These are phyloP conservation scores for Hyppa rectilinea DNA, from an alignment of 2,888 invertebrate genomes.

Conservation along the genomic window DNA sequence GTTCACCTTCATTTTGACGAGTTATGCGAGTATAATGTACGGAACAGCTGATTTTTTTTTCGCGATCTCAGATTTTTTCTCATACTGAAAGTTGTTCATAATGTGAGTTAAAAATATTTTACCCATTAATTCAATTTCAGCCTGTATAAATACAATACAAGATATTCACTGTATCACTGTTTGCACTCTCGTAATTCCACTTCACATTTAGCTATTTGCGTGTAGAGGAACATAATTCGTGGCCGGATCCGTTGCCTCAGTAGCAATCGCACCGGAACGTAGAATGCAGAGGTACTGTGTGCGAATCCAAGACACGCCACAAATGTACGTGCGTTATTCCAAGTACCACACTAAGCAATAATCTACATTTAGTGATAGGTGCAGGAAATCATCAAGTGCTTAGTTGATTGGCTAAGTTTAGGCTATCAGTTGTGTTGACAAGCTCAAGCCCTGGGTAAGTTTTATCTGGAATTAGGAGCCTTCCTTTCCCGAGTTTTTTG, in stretches of 20 bases:
- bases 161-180: background rate
- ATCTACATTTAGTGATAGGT: slow-evolving; percentile 9
- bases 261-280: slow-evolving; percentile 52
- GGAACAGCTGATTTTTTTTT: too few species aligned
- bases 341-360: slow-evolving; percentile 10
- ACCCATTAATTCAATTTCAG: too few species aligned
- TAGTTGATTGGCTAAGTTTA: slow-evolving; percentile 16
- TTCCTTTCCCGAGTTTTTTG: slow-evolving; percentile 2
- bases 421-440: slow-evolving; percentile 15
- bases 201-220: slow-evolving; percentile 27
- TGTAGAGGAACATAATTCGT: slow-evolving; percentile 35
- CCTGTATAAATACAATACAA: background rate
- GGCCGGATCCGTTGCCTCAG: slow-evolving; percentile 25
- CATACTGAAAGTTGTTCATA: too few species aligned
- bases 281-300: slow-evolving; percentile 38
- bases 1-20: too few species aligned
- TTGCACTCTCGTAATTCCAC: slow-evolving; percentile 25
- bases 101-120: too few species aligned
- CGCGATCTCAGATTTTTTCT: too few species aligned
- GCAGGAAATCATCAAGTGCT: slow-evolving; percentile 10
- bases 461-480: slow-evolving; percentile 18
- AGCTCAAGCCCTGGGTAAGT: slow-evolving; percentile 15
- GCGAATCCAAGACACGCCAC: slow-evolving; percentile 30
- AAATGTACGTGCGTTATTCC: slow-evolving; percentile 39
- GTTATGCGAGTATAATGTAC: too few species aligned